A percentile compares a stretch with the other conserved stretches of the same genome.
These are phyloP conservation scores for Melanerpes aurifrons DNA, from an alignment of 2,113 vertebrate genomes.

Conservation along the genomic window DNA sequence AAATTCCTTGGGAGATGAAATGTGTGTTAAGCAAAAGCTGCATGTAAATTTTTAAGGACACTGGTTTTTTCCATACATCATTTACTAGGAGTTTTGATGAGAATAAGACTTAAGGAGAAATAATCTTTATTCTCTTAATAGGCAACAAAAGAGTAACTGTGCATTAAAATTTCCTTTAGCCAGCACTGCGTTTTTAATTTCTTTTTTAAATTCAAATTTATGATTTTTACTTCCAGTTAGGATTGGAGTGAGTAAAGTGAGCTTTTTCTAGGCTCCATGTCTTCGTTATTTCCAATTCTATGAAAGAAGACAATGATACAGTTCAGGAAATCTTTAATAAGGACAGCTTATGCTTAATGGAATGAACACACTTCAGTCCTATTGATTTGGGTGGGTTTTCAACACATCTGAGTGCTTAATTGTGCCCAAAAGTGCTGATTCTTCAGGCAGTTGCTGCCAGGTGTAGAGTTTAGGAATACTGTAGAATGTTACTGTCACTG, in stretches of 20 bases:
- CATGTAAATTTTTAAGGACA: neutral
- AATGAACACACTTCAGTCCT: neutral
- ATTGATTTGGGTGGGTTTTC: neutral
- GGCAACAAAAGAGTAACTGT: neutral
- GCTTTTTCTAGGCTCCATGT: neutral
- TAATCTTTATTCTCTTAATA: neutral
- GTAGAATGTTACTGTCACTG: neutral
- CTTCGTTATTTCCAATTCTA: neutral
- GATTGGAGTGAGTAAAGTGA: neutral
- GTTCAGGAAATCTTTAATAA: conserved; percentile 17
- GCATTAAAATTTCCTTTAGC: neutral
- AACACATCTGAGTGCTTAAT: neutral
- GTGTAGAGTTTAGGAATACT: neutral
- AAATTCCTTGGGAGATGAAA: neutral
- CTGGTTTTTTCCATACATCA: neutral
- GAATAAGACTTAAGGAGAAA: neutral
- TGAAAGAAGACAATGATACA: neutral
- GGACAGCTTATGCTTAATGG: neutral
- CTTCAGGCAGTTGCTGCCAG: neutral
- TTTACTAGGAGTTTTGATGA: neutral
- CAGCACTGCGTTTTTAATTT: neutral
- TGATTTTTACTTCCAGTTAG: neutral
- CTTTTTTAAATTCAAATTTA: neutral
- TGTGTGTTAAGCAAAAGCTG: neutral
- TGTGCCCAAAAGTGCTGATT: neutral